These are phyloP conservation scores for Urophycis tenuis DNA, from an alignment of 2,797 vertebrate species.

Conservation along the genomic window DNA sequence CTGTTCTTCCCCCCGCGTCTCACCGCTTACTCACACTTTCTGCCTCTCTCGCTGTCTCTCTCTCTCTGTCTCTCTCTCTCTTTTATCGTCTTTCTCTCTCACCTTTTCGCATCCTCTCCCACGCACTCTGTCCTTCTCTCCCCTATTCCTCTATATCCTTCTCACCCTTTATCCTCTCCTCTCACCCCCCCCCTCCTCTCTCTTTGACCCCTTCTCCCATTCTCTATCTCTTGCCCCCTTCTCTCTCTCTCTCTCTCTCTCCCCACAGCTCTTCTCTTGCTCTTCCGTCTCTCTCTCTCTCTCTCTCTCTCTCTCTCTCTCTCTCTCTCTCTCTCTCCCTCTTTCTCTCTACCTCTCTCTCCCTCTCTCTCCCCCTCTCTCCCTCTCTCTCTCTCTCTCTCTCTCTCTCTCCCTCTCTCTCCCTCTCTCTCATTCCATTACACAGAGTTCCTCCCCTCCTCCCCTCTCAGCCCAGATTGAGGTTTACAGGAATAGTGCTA, in stretches of 20 bases:
- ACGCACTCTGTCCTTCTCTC: neutral
- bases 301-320: slow-evolving; percentile 5
- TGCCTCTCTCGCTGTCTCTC: neutral
- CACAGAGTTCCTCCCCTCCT: slow-evolving; percentile 43
- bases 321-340: slow-evolving; percentile 23
- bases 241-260: neutral
- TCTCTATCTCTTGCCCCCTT: neutral
- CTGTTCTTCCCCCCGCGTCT: neutral
- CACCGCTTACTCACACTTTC: neutral
- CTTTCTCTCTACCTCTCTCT: slow-evolving; percentile 5
- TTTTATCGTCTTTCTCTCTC: neutral
- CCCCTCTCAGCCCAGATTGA: slow-evolving; percentile 40
- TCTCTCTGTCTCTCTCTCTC: slow-evolving; percentile 32
- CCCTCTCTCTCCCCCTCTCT: neutral
- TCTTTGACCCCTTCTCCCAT: neutral
- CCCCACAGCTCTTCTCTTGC: neutral
- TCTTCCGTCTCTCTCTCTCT: slow-evolving; percentile 5
- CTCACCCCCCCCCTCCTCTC: neutral
- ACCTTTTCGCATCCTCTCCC: slow-evolving; percentile 1
- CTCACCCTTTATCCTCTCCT: neutral
- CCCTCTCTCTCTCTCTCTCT: slow-evolving; percentile 8
- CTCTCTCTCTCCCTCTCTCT: slow-evolving; percentile 3
- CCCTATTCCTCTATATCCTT: neutral
- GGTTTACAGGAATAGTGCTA: slow-evolving; percentile 70
- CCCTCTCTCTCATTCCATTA: slow-evolving; percentile 55